Conservation (phyloP, 2,888 invertebrate species). For the Athalia cordata region DNA sequence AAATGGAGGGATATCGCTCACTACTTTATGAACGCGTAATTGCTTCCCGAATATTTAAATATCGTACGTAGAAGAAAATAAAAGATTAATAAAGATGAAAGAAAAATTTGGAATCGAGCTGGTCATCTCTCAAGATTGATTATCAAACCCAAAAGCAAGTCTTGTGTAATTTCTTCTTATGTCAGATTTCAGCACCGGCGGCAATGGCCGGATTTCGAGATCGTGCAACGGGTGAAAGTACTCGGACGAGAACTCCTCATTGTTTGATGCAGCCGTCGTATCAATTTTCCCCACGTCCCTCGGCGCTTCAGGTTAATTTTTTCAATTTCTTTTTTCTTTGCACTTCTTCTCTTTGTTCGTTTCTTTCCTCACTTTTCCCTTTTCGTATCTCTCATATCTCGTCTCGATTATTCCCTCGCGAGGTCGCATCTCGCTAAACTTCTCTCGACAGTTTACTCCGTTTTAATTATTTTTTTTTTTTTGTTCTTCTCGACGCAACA, state of each 20-base stretch:
- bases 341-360: neutral
- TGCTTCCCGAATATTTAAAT: too few species aligned
- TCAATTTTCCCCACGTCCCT: neutral
- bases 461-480: too few species aligned
- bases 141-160: constrained; percentile 15
- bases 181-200: constrained; percentile 22
- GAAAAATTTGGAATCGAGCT: neutral
- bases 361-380: neutral
- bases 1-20: neutral
- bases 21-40: too few species aligned
- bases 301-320: neutral
- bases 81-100: neutral
- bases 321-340: neutral
- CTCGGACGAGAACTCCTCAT: constrained; percentile 26
- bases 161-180: constrained; percentile 36
- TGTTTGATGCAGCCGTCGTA: constrained; percentile 23
- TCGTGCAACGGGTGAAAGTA: constrained; percentile 37
- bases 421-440: too few species aligned
- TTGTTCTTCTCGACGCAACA: too few species aligned
- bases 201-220: constrained; percentile 40
- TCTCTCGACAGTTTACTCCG: too few species aligned
- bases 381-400: neutral
- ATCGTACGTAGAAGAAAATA: neutral
- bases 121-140: constrained; percentile 1
- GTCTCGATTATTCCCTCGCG: neutral